These are phyloP conservation scores for Hyperoodon ampullatus DNA, from an alignment of 2,113 vertebrate genomes.

Conservation along the genomic window DNA sequence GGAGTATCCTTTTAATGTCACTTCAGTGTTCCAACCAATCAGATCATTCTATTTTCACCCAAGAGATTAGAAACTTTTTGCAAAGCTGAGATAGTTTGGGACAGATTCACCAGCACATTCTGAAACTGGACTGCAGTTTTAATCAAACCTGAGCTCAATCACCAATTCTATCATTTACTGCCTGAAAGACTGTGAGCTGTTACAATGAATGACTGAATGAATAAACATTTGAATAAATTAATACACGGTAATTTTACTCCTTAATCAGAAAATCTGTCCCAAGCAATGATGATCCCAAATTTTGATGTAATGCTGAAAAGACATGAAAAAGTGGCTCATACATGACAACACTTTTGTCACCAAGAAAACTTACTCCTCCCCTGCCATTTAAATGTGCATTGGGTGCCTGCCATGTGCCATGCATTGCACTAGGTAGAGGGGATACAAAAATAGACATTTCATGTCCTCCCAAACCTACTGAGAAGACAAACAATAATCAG, in stretches of 20 bases:
- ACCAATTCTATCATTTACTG: neutral
- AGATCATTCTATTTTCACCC: neutral
- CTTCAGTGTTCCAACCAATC: neutral
- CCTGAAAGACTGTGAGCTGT: neutral
- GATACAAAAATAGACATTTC: neutral
- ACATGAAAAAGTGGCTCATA: neutral
- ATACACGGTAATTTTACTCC: neutral
- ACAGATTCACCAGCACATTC: neutral
- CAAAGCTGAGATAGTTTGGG: neutral
- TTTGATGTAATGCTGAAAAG: neutral
- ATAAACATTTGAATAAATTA: slow-evolving; percentile 3
- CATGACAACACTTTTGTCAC: neutral
- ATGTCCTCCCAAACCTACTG: neutral
- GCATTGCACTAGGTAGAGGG: neutral
- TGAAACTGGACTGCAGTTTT: neutral
- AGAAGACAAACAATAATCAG: neutral
- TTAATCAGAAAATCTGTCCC: neutral
- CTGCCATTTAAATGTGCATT: neutral
- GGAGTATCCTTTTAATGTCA: neutral
- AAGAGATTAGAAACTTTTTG: neutral
- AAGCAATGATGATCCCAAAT: neutral
- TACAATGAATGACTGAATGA: neutral
- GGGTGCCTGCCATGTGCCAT: neutral
- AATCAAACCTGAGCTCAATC: neutral
- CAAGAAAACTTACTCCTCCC: neutral